Evolutionary conservation across 1,140 invertebrate species (phyloP), one percentile per base, ranked within the genome.

Genomic region (Xylocopa sonorina): DNA sequence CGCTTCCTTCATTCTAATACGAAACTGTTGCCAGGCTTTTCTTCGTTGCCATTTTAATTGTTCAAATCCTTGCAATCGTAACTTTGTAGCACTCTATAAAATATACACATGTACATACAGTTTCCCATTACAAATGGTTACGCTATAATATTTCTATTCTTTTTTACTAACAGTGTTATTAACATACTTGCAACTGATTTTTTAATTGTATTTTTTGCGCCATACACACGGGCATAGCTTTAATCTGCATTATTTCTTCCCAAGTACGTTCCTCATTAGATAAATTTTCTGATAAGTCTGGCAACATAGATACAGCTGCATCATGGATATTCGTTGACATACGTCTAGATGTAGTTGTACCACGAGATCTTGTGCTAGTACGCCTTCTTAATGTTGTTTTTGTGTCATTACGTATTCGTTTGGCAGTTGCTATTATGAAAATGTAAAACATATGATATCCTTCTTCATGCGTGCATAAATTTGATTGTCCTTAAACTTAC

Each of bases 221-320:
- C 96, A 97, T 97, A 16, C 95, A 95, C 16, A 97, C 94, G 4
- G 97, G 96, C 95, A 97, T 95, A 0, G 96, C 94, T 89, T 97
- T 97, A 43, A 97, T 97, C 87, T 96, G 95, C 95, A 96, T 96
- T 50, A 97, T 96, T 92, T 97, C 96, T 87, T 97, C 96, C 96
- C 96, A 97, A 12, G 96, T 96, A 14, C 95, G 94, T 89, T 97
- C 95, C 90, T 97, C 97, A 84, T 97, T 97, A 9, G 96, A 96
- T 57, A 96, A 92, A 91, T 96, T 96, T 90, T 97, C 96, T 21
- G 96, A 96, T 9, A 97, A 90, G 91, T 97, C 96, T 2, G 96
- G 96, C 73, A 97, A 84, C 94, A 96, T 96, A 1, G 96, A 95
- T 3, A 96, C 94, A 81, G 96, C 95, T 68, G 95, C 94, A 90